Evolutionary conservation across 2,113 vertebrate species (phyloP), one percentile per base, ranked within the genome.

Genomic region (Sceloporus tristichus): DNA sequence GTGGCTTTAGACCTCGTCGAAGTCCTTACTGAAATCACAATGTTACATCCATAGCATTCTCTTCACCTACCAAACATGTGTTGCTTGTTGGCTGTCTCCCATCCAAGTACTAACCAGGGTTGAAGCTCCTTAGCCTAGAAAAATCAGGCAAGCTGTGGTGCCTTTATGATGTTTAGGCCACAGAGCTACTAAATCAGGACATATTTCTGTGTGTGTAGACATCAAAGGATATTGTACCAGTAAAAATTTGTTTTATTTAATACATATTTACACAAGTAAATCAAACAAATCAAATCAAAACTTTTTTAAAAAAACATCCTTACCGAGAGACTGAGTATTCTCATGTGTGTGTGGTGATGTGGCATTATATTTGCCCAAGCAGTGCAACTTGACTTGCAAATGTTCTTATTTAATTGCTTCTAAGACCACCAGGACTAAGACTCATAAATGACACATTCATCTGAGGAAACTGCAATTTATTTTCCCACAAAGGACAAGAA

Each of bases 321-420:
- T 70, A 23, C 29, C 25, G 34, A 54, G 21, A 59, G 59, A 83
- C 7, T 53, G 23, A 71, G 25, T 77, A 68, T n/a, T n/a, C 2
- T 14, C 7, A 27, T 71, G 27, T 71, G 38, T n/a, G 38, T n/a
- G 84, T 27, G 25, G 11, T 18, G 74, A 77, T 48, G 38, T 70
- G 62, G 54, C 21, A 65, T 70, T 48, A 53, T 68, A 71, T 78
- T 56, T 88, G 74, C 54, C 80, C 53, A 38, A 68, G 27, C 62
- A 78, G 53, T 77, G 81, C 80, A 34, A 40, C 71, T 68, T 21
- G 4, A 27, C 66, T 79, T 78, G 74, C 75, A 40, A 70, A 84
- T 78, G 42, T 2, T 79, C 81, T 18, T 13, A 88, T 42, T 71
- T 84, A 71, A 88, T 84, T 88, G 87, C 34, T 42, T 86, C 65